A percentile compares a stretch with the other conserved stretches of the same genome.
These are phyloP conservation scores for Carollia perspicillata DNA, from an alignment of 2,113 vertebrate genomes.

Conservation along the genomic window DNA sequence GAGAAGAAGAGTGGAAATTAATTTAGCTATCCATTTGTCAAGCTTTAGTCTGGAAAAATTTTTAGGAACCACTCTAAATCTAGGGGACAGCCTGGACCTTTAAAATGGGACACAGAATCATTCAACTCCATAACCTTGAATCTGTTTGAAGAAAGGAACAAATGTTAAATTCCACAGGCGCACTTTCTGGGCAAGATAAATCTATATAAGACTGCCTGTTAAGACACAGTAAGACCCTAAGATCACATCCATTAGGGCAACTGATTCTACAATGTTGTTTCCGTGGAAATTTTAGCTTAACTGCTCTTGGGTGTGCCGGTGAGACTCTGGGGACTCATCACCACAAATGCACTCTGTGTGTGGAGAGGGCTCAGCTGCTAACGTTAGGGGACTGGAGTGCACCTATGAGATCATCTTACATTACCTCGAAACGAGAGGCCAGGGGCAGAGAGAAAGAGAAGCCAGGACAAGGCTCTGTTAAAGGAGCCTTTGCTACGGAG, in stretches of 20 bases:
- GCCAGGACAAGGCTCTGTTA: not conserved
- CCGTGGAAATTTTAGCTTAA: slow-evolving; percentile 56
- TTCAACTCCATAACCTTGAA: slow-evolving; percentile 60
- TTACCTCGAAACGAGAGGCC: not conserved
- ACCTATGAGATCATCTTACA: not conserved
- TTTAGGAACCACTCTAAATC: slow-evolving; percentile 59
- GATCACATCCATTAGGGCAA: slow-evolving; percentile 63
- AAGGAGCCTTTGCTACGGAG: not conserved
- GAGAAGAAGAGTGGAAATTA: slow-evolving; percentile 61
- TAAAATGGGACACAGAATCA: slow-evolving; percentile 35
- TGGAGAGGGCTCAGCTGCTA: not conserved
- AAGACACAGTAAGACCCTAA: slow-evolving; percentile 41
- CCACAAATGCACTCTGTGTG: not conserved
- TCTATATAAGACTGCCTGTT: slow-evolving; percentile 46
- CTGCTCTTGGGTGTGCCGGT: slow-evolving; percentile 7
- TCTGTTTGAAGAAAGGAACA: slow-evolving; percentile 68
- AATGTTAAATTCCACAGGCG: slow-evolving; percentile 65
- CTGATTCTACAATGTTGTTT: slow-evolving; percentile 41
- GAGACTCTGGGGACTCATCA: slow-evolving; percentile 27
- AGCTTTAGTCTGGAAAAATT: slow-evolving; percentile 42
- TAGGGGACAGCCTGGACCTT: slow-evolving; percentile 44
- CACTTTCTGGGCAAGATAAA: slow-evolving; percentile 73
- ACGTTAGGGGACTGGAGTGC: not conserved
- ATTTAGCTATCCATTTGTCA: slow-evolving; percentile 73
- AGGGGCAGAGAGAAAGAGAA: not conserved